phyloP scores from a whole-genome alignment of 2,797 vertebrate species.

The Dipus sagitta region DNA sequence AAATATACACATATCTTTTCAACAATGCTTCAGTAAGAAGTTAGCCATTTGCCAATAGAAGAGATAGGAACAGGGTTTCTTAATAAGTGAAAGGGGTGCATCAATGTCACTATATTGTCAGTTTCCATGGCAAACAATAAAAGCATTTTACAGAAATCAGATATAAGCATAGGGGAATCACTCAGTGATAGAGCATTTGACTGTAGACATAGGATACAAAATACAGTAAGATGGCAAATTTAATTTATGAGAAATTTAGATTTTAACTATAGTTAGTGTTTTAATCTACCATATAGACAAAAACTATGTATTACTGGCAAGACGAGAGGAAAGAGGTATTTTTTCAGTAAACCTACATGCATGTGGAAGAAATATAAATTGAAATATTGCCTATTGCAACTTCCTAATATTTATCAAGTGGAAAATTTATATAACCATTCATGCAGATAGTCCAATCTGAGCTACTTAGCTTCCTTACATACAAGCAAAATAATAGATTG shows the following conservation, averaged over 20 bases:
- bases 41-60: background rate
- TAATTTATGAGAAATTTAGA: background rate
- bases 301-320: background rate
- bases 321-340: rapidly evolving
- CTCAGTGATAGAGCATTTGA: no score
- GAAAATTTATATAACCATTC: background rate
- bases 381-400: background rate
- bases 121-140: background rate
- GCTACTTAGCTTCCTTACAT: background rate
- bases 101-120: background rate
- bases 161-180: background rate
- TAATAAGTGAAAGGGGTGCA: background rate
- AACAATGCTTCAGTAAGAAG: background rate
- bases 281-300: background rate
- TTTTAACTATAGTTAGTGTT: constrained; percentile 16
- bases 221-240: background rate
- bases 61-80: background rate
- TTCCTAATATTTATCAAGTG: constrained; percentile 27
- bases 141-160: constrained; percentile 21
- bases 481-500: constrained; percentile 29
- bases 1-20: background rate
- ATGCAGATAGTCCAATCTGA: background rate
- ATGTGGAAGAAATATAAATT: background rate
- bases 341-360: background rate
- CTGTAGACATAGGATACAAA: constrained; percentile 22